These are phyloP conservation scores for Dermochelys coriacea DNA, from an alignment of 2,797 vertebrate genomes.

Conservation along the genomic window DNA sequence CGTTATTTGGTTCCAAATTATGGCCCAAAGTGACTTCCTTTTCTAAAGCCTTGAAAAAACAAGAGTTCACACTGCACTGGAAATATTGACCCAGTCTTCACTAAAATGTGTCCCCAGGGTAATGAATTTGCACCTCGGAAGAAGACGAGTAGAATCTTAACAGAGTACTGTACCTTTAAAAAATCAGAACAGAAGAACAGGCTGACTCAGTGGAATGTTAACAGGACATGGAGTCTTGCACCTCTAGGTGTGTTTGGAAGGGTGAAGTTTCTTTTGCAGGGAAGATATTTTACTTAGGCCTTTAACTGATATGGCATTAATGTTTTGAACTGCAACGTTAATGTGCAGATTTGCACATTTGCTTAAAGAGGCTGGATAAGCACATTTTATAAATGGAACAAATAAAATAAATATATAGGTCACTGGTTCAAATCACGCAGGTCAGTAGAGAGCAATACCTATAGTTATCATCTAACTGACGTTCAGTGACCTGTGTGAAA, in stretches of 20 bases:
- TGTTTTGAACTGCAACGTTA: slow-evolving; percentile 28
- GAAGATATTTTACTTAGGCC: background rate
- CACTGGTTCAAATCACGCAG: slow-evolving; percentile 72
- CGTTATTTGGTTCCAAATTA: slow-evolving; percentile 66
- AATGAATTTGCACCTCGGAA: slow-evolving; percentile 67
- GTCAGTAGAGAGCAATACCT: slow-evolving; percentile 74
- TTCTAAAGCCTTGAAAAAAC: slow-evolving; percentile 38
- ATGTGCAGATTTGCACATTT: slow-evolving; percentile 6
- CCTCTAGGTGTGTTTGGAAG: slow-evolving; percentile 41
- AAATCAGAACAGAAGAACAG: slow-evolving; percentile 35
- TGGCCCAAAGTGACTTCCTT: slow-evolving; percentile 52
- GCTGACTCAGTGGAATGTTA: slow-evolving; percentile 21
- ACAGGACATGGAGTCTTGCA: slow-evolving; percentile 41
- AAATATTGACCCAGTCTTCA: slow-evolving; percentile 71
- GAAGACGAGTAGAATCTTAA: slow-evolving; percentile 62
- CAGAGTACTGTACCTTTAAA: slow-evolving; percentile 47
- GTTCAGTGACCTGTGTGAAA: slow-evolving; percentile 65
- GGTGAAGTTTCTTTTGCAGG: slow-evolving; percentile 36
- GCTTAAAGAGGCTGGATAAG: slow-evolving; percentile 59
- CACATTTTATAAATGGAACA: slow-evolving; percentile 61
- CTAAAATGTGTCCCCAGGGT: slow-evolving; percentile 64
- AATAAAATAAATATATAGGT: slow-evolving; percentile 71
- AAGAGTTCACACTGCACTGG: slow-evolving; percentile 32
- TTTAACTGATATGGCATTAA: slow-evolving; percentile 2
- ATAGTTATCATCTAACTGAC: slow-evolving; percentile 16